These are phyloP conservation scores for Noctua fimbriata DNA, from an alignment of 2,888 invertebrate genomes.

Conservation along the genomic window DNA sequence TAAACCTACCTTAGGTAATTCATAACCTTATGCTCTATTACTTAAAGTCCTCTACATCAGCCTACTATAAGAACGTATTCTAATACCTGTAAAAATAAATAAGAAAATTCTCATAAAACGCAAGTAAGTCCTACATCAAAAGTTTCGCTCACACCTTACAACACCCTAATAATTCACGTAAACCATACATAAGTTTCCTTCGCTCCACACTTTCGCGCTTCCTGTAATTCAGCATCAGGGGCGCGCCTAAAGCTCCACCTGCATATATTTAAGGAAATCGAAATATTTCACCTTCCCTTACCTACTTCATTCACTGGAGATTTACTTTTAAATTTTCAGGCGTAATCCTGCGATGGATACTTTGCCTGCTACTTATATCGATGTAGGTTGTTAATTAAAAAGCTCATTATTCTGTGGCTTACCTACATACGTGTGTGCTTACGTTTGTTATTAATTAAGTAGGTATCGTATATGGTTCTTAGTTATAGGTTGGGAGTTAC, in stretches of 20 bases:
- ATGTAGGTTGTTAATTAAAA: conserved; percentile 63
- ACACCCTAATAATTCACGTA: conserved; percentile 52
- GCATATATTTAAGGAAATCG: conserved; percentile 74
- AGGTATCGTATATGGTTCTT: conserved; percentile 51
- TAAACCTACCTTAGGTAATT: not conserved
- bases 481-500: conserved; percentile 16
- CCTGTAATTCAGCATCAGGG: conserved; percentile 63
- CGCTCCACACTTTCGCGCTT: conserved; percentile 58
- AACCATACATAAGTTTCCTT: conserved; percentile 34
- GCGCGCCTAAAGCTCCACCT: conserved; percentile 61
- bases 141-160: conserved; percentile 22
- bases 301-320: conserved; percentile 60
- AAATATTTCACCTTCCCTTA: conserved; percentile 77
- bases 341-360: conserved; percentile 50
- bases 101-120: conserved; percentile 21
- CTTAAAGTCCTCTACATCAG: not conserved
- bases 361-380: conserved; percentile 57
- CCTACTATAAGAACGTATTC: not conserved
- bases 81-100: conserved; percentile 1
- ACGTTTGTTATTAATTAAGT: conserved; percentile 63
- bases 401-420: conserved; percentile 62
- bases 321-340: conserved; percentile 69
- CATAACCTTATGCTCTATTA: not conserved
- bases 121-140: conserved; percentile 19
- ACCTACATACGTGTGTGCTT: conserved; percentile 59